Evolutionary conservation across 2,113 vertebrate genomes (phyloP), one percentile per base, ranked within the genome.

Genomic region (Psittacula cyanocephala): DNA sequence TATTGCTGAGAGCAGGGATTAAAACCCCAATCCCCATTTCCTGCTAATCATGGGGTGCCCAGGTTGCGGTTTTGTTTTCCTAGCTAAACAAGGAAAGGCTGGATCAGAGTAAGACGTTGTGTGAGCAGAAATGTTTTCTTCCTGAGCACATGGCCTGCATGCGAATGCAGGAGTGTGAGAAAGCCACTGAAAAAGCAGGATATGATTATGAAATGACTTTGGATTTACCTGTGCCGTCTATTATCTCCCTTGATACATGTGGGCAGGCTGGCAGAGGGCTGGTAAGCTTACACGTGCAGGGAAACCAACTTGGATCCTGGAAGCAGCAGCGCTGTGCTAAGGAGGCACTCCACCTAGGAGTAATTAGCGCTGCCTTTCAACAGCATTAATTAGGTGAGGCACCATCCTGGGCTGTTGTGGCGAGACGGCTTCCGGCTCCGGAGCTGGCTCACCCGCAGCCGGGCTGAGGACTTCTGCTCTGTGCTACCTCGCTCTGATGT

Each of bases 341-440:
- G 53, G 52, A 95, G 93, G n/a, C 15, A 6, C 94, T 96, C 95
- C 96, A 93, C 96, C 96, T 96, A 29, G 85, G 6, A 77, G 71
- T 97, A 96, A 97, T 97, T 97, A 95, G 95, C 71, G 19, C 86
- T 95, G 71, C 88, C 90, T 97, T 97, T 96, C 95, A 96, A 94
- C 95, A 97, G 90, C 79, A 76, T 91, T 97, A 94, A 96, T 97
- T 96, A 95, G 95, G 95, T 83, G 94, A 86, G 95, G 96, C 96
- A 95, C 75, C 92, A 82, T 91, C 81, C 94, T 60, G 90, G 11
- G 88, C 94, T 97, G 94, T 41, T 91, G 92, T 90, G 95, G 96
- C 95, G 74, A 95, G 96, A 90, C 14, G 0, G 88, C 16, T 93
- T 97, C 96, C 90, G 79, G 65, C 19, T 23, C 84, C 27, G 80